phyloP scores from a whole-genome alignment of 2,113 vertebrate genomes.

The Thunnus thynnus region DNA sequence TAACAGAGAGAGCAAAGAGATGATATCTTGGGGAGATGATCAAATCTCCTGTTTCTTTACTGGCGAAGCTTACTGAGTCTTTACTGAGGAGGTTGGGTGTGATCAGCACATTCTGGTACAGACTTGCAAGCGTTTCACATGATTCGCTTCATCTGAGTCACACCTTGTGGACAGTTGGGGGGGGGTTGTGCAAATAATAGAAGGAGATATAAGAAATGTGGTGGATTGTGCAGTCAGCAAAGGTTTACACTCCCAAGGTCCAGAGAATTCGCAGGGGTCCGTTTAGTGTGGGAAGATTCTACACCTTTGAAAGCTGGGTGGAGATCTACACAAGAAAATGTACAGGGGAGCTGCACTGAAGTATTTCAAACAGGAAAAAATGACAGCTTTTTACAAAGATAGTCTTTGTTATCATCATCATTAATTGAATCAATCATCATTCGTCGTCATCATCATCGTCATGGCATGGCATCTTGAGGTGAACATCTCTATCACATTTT shows the following conservation, averaged over 20 bases:
- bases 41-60: conserved; percentile 3
- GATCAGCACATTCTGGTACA: conserved; percentile 37
- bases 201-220: neutral
- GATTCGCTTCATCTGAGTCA: neutral
- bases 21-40: conserved; percentile 1
- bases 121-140: conserved; percentile 19
- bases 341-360: too few relatives aligned
- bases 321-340: too few relatives aligned
- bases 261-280: neutral
- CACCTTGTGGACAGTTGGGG: neutral
- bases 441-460: too few relatives aligned
- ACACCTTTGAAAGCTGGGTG: neutral
- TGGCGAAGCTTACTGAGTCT: conserved; percentile 26
- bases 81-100: neutral
- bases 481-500: too few relatives aligned
- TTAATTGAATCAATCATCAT: too few relatives aligned
- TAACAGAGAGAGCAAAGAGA: conserved; percentile 20
- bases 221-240: neutral
- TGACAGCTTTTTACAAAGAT: neutral
- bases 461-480: too few relatives aligned
- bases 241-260: neutral
- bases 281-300: neutral
- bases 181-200: conserved; percentile 9
- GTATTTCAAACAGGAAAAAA: neutral
- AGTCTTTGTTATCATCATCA: too few relatives aligned